Evolutionary conservation across 2,797 vertebrate genomes (phyloP).

Genomic region (Cirrhinus mrigala): DNA sequence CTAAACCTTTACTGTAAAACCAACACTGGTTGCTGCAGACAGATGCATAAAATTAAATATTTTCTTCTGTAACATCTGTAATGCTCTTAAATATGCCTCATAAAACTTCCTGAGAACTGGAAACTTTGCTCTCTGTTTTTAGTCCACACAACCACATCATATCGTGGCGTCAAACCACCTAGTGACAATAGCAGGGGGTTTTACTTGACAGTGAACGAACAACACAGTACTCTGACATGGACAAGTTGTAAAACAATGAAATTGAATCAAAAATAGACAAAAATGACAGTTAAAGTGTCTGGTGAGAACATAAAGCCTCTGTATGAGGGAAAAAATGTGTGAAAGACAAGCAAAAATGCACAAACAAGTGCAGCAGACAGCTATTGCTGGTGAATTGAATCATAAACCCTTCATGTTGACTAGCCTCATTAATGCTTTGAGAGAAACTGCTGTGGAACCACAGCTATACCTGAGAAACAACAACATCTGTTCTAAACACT

Average conservation of each 20-base stretch:
- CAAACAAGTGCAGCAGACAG: neutral
- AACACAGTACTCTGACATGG: slow-evolving; percentile 17
- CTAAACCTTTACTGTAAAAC: slow-evolving; percentile 4
- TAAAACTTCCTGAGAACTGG: neutral
- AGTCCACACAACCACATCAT: neutral
- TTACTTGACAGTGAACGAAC: slow-evolving; percentile 20
- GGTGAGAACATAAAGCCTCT: slow-evolving; percentile 31
- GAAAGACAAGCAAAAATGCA: slow-evolving; percentile 21
- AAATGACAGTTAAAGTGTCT: slow-evolving; percentile 36
- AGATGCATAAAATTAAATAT: neutral
- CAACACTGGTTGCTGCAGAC: neutral
- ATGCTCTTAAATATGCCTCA: neutral
- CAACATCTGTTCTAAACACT: slow-evolving; percentile 18
- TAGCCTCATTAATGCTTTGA: slow-evolving; percentile 34
- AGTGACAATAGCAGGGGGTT: slow-evolving; percentile 10
- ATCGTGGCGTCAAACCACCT: neutral
- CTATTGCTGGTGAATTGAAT: slow-evolving; percentile 36
- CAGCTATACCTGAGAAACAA: slow-evolving; percentile 7
- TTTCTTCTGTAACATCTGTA: neutral
- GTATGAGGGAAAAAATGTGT: neutral
- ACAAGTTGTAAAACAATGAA: slow-evolving; percentile 37
- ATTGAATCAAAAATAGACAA: slow-evolving; percentile 11
- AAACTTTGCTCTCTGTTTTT: neutral
- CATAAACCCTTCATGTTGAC: slow-evolving; percentile 20
- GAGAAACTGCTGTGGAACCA: neutral